Conservation (phyloP, 2,888 invertebrate species). For the Lepidochrysops patricia region DNA sequence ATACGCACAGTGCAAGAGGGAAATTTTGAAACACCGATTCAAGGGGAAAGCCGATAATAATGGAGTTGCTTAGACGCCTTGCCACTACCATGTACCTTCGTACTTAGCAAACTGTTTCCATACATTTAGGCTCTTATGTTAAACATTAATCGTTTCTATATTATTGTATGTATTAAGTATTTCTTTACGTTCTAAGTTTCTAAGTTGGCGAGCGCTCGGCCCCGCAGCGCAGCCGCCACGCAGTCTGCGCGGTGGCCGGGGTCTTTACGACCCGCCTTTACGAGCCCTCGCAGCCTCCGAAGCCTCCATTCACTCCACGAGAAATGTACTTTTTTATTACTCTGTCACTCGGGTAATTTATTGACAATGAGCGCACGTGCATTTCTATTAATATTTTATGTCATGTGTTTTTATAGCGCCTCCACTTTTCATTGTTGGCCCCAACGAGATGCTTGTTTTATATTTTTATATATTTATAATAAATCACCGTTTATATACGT, state of each 20-base stretch:
- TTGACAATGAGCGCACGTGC: constrained; percentile 74
- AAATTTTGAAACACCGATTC: too few relatives aligned
- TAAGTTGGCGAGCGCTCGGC: too few relatives aligned
- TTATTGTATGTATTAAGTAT: too few relatives aligned
- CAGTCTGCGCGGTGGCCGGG: constrained; percentile 68
- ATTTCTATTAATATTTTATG: constrained; percentile 75
- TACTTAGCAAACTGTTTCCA: too few relatives aligned
- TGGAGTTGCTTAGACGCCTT: too few relatives aligned
- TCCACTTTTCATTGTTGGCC: constrained; percentile 41
- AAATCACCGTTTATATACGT: constrained; percentile 3
- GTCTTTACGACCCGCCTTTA: constrained; percentile 71
- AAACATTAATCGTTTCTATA: too few relatives aligned
- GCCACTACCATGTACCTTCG: too few relatives aligned
- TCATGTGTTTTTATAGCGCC: constrained; percentile 53
- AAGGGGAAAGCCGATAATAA: too few relatives aligned
- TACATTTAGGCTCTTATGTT: too few relatives aligned
- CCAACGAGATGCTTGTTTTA: constrained; percentile 56
- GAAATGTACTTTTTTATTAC: constrained; percentile 72
- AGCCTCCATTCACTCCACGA: constrained; percentile 71
- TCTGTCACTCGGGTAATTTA: constrained; percentile 73
- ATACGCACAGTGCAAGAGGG: too few relatives aligned
- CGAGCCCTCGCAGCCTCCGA: constrained; percentile 57
- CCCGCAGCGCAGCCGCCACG: constrained; percentile 57
- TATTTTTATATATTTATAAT: constrained; percentile 28
- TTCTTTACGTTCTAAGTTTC: too few relatives aligned